Evolutionary conservation across 2,888 invertebrate genomes (phyloP), one percentile per base, ranked within the genome.

Genomic region (Nemurella pictetii): DNA sequence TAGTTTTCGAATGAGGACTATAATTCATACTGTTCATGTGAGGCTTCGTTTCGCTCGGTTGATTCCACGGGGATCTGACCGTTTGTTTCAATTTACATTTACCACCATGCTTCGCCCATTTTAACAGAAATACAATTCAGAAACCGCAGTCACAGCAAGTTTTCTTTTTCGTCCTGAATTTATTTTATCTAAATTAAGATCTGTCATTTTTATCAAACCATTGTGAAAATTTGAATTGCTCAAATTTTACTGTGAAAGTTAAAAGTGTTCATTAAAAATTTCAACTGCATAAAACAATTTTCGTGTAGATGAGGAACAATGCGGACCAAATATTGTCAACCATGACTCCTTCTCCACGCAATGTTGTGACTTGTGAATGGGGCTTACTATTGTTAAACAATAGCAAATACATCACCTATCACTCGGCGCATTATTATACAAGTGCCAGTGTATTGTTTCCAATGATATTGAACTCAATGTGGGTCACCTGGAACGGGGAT

Each of bases 391-490:
- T 55, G 55, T 55, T 55, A 55, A 55, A 55, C 55, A 55, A 55
- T 55, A 55, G 55, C 15, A 55, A 55, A 55, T 55, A 55, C 55
- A 55, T 55, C 55, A 55, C 20, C 55, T 55, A 55, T 7, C 55
- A 55, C 55, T 55, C 55, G 20, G 55, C 20, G 55, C 12, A 55
- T 55, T 55, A 55, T 55, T 7, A 35, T 35, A 55, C 55, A 20
- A 55, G 55, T 55, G 55, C 55, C 55, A 55, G 55, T 55, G 26
- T 75, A 7, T 75, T 20, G 75, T 75, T 75, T 75, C 26, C 75
- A 75, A 75, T 81, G 80, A 81, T 81, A 30, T 35, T 81, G 80
- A 81, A 81, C 80, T 81, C 80, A n/a, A 81, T 81, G 32, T 81
- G 36, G 80, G 80, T 81, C 80, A 81, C 7, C 32, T 81, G 36